Evolutionary conservation across 2,113 vertebrate species (phyloP).

Genomic region (Casuarius casuarius): DNA sequence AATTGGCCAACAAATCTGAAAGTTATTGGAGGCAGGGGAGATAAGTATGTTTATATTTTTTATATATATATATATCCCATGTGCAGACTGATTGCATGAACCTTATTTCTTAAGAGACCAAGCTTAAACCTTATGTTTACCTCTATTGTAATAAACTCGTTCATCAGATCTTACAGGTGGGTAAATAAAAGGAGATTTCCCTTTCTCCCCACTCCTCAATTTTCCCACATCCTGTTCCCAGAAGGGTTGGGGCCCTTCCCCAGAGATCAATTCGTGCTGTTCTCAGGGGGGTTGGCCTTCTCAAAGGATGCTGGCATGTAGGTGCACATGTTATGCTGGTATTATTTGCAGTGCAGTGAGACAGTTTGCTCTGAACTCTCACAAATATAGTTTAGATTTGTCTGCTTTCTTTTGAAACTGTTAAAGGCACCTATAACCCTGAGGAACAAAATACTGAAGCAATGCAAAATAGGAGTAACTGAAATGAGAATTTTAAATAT

Average conservation of each 20-base stretch:
- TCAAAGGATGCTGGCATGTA: not conserved
- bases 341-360: not conserved
- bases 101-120: constrained; percentile 34
- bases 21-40: constrained; percentile 59
- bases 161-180: not conserved
- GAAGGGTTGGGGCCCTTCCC: constrained; percentile 49
- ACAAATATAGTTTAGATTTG: not conserved
- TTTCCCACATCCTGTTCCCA: constrained; percentile 64
- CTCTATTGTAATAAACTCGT: constrained; percentile 56
- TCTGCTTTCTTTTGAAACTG: not conserved
- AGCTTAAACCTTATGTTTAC: constrained; percentile 48
- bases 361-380: not conserved
- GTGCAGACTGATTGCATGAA: constrained; percentile 43
- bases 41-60: constrained; percentile 61
- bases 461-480: not conserved
- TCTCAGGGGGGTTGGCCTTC: not conserved
- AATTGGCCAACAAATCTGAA: constrained; percentile 42
- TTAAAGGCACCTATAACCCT: not conserved
- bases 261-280: not conserved
- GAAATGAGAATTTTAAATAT: not conserved
- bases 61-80: constrained; percentile 51
- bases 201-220: not conserved
- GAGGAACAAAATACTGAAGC: not conserved
- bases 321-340: not conserved
- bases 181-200: constrained; percentile 10